Percentiles rank a stretch among this genome's conserved stretches.
Conservation (phyloP, 2,113 vertebrate genomes). For the Podilymbus podiceps region DNA sequence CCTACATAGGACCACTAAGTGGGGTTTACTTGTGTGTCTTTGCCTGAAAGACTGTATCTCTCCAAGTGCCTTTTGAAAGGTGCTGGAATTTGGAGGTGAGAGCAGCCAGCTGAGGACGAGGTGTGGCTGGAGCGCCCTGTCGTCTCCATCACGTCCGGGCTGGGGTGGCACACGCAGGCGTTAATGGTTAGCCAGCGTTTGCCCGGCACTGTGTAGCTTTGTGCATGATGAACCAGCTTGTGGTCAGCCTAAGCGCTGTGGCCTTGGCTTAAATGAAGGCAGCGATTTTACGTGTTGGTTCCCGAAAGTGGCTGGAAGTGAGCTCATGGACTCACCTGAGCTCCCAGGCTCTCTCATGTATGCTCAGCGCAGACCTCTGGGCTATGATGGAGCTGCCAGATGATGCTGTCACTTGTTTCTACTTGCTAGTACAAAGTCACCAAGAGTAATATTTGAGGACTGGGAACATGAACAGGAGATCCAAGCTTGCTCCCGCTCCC, state of each 20-base stretch:
- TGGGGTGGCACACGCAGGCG: background rate
- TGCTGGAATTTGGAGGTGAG: background rate
- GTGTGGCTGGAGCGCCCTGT: background rate
- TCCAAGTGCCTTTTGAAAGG: background rate
- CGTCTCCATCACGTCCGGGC: background rate
- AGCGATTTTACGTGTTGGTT: background rate
- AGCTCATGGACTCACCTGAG: background rate
- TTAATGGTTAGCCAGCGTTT: fast-evolving
- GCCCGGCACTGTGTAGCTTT: background rate
- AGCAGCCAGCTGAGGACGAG: background rate
- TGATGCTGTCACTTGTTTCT: background rate
- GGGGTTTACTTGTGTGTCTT: background rate
- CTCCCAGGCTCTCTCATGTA: background rate
- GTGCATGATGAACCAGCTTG: fast-evolving
- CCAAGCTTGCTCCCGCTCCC: background rate
- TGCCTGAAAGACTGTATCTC: background rate
- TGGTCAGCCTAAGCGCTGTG: background rate
- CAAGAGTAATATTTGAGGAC: background rate
- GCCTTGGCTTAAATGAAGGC: background rate
- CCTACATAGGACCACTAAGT: background rate
- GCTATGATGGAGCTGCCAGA: background rate
- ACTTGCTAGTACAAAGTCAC: background rate
- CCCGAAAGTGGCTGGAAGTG: background rate
- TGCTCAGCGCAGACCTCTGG: fast-evolving
- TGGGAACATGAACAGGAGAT: background rate